These are phyloP conservation scores for Heliconius hortense DNA, from an alignment of 2,888 invertebrate species.

Conservation along the genomic window DNA sequence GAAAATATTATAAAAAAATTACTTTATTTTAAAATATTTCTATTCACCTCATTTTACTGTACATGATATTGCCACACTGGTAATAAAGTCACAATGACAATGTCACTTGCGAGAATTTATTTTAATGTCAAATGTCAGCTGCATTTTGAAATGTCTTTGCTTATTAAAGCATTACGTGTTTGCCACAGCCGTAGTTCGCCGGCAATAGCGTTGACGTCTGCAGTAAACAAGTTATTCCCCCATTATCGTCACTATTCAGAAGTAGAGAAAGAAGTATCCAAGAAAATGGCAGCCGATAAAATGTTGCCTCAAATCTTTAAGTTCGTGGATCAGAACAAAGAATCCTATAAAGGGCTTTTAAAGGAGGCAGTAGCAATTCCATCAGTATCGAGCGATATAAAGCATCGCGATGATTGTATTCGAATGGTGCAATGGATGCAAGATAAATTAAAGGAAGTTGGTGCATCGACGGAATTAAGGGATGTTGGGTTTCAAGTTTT, in stretches of 20 bases:
- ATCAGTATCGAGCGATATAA: conserved; percentile 96
- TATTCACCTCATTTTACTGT: too few relatives aligned
- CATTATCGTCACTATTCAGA: conserved; percentile 51
- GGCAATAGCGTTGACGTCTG: conserved; percentile 47
- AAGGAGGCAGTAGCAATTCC: conserved; percentile 95
- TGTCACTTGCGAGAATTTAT: conserved; percentile 11
- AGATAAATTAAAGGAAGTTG: conserved; percentile 85
- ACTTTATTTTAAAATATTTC: too few relatives aligned
- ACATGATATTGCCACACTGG: too few relatives aligned
- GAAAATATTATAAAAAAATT: too few relatives aligned
- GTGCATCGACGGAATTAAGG: conserved; percentile 86
- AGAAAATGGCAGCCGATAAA: conserved; percentile 67
- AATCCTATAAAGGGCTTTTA: conserved; percentile 88
- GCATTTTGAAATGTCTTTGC: conserved; percentile 42
- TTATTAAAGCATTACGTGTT: conserved; percentile 55
- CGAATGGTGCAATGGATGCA: conserved; percentile 94
- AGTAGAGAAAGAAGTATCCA: conserved; percentile 50
- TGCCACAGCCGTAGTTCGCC: conserved; percentile 54
- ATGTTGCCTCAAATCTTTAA: conserved; percentile 80
- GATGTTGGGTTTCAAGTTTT: conserved; percentile 90
- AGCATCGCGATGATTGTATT: conserved; percentile 89
- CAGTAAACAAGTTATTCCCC: conserved; percentile 46
- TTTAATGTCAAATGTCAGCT: conserved; percentile 26
- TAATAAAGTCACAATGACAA: conserved; percentile 6
- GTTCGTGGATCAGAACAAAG: conserved; percentile 89